Percentiles rank a stretch among this genome's conserved stretches.
phyloP scores from a whole-genome alignment of 2,797 vertebrate species.

The Melanotaenia nigrans region DNA sequence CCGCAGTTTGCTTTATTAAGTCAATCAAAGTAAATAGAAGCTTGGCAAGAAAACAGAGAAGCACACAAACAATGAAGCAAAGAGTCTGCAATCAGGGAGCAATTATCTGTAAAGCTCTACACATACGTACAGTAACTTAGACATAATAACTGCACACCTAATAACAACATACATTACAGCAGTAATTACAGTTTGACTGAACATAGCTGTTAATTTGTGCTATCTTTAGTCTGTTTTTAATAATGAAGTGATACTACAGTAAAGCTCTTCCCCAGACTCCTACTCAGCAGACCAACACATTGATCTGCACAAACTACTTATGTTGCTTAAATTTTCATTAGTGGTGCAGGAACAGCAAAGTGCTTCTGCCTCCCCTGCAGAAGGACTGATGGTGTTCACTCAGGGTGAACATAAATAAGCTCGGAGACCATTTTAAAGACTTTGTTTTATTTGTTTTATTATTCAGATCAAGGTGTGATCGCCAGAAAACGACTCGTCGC shows the following conservation, averaged over 20 bases:
- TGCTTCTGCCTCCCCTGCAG: neutral
- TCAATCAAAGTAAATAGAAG: constrained; percentile 41
- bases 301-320: constrained; percentile 27
- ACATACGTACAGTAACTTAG: neutral
- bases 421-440: neutral
- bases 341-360: neutral
- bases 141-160: constrained; percentile 1
- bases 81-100: neutral
- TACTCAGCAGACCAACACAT: constrained; percentile 31
- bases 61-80: constrained; percentile 5
- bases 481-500: neutral
- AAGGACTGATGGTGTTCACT: neutral
- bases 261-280: constrained; percentile 15
- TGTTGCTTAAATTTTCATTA: constrained; percentile 29
- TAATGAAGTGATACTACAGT: constrained; percentile 16
- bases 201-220: neutral
- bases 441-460: constrained; percentile 1
- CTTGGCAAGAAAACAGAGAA: constrained; percentile 8
- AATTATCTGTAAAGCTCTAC: neutral
- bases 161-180: constrained; percentile 10
- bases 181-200: constrained; percentile 15
- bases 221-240: constrained; percentile 30
- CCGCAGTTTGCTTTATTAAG: constrained; percentile 43
- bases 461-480: neutral
- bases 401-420: neutral